Base-by-base conservation (phyloP, 2,888 invertebrate species). In the Bembecia ichneumoniformis region DNA sequence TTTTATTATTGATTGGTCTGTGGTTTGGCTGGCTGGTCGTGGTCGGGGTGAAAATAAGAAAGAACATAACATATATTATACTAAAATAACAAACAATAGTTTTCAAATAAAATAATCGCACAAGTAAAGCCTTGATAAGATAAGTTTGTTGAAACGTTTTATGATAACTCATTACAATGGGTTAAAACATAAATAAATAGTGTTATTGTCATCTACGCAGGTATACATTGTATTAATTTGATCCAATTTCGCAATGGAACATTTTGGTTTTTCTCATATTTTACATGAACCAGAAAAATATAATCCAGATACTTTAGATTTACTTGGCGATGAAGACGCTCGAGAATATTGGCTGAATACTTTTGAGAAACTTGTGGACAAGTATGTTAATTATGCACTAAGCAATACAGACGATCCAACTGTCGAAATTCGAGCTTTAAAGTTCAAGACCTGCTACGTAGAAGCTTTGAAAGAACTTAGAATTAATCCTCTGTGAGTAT, bases 331-430 rank as follows among this genome's bases (percentile, higher is more conserved):
- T 75, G 88, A 89, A 57, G 94, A 94, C 71, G 98, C 97, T 11
- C 91, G 95, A 72, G 91, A 89, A 59, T 98, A 98, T 79, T 99
- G 98, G 98, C 89, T 98, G 46, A 90, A 92, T 55, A 96, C 97
- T 75, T 95, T 98, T 71, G 94, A 95, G 72, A 93, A 92, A 58
- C 92, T 96, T 62, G 92, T 95, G 13, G 92, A 93, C 58, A 96
- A 95, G 84, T 96, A 95, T 82, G 92, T 95, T 17, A 89, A 90
- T 57, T 93, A 94, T 75, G 98, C 98, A 1, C 90, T 93, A 47
- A 87, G 90, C 47, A 95, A 96, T 68, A 91, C 92, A 10, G 90
- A 92, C 55, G 92, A 93, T 64, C 89, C 91, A 16, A 93, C 94
- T 47, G 95, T 95, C 7, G 89, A 89, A 63, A 91, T 92, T 62